Evolutionary conservation across 2,888 invertebrate genomes (phyloP).

Genomic region (Lasioglossum morio): DNA sequence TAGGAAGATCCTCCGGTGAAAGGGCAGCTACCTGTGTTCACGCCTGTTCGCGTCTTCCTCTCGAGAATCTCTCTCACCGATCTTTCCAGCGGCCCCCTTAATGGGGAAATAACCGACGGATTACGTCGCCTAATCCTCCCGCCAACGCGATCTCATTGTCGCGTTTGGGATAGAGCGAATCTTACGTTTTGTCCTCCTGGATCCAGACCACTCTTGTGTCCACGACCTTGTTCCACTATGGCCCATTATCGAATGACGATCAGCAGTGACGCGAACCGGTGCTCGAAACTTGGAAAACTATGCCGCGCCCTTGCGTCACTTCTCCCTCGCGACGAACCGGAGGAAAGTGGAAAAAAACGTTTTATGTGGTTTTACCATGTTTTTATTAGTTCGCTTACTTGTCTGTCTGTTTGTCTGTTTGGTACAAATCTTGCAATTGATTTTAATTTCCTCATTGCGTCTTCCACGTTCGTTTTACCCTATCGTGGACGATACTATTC

Average conservation of each 20-base stretch:
- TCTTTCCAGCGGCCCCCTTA: constrained; percentile 72
- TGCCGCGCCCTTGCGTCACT: neutral
- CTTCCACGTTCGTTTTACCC: too few relatives aligned
- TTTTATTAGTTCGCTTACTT: too few relatives aligned
- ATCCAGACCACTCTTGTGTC: constrained; percentile 7
- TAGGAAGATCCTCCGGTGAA: constrained; percentile 65
- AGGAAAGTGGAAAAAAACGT: neutral
- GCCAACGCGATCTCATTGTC: constrained; percentile 73
- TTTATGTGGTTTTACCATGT: too few relatives aligned
- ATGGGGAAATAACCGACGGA: constrained; percentile 83
- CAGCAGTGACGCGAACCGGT: neutral
- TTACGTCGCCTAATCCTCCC: constrained; percentile 78
- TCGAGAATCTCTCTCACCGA: constrained; percentile 70
- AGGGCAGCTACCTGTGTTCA: constrained; percentile 73
- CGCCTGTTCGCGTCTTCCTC: constrained; percentile 69
- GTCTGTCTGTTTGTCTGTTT: too few relatives aligned
- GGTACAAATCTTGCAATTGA: too few relatives aligned
- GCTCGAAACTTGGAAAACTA: neutral
- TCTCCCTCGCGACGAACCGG: neutral
- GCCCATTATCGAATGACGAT: constrained; percentile 5
- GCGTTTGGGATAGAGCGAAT: constrained; percentile 55
- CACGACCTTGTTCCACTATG: neutral
- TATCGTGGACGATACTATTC: too few relatives aligned
- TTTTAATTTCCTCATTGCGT: too few relatives aligned
- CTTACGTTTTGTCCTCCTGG: constrained; percentile 41